Base-by-base conservation (phyloP, 2,113 vertebrate species). In the Onychorhynchus coronatus region DNA sequence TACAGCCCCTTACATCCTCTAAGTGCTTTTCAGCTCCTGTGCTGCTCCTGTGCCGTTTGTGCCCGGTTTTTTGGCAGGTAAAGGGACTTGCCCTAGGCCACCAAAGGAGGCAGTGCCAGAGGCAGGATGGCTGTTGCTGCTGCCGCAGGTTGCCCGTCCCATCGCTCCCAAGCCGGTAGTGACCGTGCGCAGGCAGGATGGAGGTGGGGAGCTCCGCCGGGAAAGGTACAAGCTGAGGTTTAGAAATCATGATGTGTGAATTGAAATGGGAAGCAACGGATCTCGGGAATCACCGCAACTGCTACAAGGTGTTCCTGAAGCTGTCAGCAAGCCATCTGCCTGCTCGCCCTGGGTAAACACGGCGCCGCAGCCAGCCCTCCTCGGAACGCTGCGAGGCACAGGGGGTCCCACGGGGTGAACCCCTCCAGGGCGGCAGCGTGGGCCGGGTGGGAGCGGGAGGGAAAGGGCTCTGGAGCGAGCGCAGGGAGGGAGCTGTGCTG, bases 231-330 rank as follows among this genome's bases (percentile, higher is more conserved):
- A 75, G 91, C 95, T 96, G 95, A 96, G 94, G 91, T 89, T 94
- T 94, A 89, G 96, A 93, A 97, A 97, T 97, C 96, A 96, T 94
- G 95, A 97, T 86, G 96, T 97, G 97, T 82, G 97, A 97, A 97
- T 94, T 94, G 94, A 97, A 97, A 97, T 80, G 97, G 97, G 96
- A 97, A 97, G 96, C 96, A 88, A 86, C 50, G 83, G 95, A 95
- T 95, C 93, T 92, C 19, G 8, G 71, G 95, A 95, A 96, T 92
- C 93, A 86, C 97, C 93, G 24, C 94, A 94, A 95, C 93, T 81
- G 94, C 96, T 96, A 47, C 95, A 94, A 96, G 97, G 97, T 97
- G 96, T 97, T 96, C 88, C 93, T 97, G 96, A 97, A 95, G 93
- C 96, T 97, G 96, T 97, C 97, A 96, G 92, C 96, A 97, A 95